Base-by-base conservation (phyloP, 2,888 invertebrate species). In the Ophion ventricosus region DNA sequence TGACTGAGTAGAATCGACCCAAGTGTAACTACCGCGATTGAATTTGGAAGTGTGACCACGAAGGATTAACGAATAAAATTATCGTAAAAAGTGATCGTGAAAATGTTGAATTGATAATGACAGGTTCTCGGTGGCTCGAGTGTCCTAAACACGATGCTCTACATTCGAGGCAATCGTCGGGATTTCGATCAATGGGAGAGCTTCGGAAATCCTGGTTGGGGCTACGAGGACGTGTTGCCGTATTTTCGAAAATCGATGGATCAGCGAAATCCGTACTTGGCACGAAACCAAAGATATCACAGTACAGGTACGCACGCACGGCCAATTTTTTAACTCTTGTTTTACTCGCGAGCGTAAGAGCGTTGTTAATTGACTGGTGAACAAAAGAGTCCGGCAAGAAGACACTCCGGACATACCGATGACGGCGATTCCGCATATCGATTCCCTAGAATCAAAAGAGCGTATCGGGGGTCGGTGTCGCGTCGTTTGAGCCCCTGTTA, bases 181-280 rank as follows among this genome's bases (percentile, higher is more conserved):
- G 98, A 98, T 93, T 99, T 95, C 91, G 97, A 98, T 92, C 95
- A 96, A 75, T 99, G 98, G 98, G 97, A 96, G 56, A 94, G 95
- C 0, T 94, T 96, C 43, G 98, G 98, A 0, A 98, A 98, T 92
- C 95, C 96, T 0, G 98, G 98, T 2, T 99, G 99, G 99, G 95
- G 96, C 0, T 98, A 95, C 92, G 96, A 97, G 76, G 96, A 97
- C 86, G 95, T 97, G 0, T 92, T 98, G 54, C 96, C 96, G 0
- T 98, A 98, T 90, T 98, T 98, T 92, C 96, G 96, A 91, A 98
- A 98, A 92, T 97, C 97, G 0, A 94, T 97, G 92, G 98, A 98
- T 92, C 98, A 98, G 93, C 94, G 97, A 86, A 98, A 97, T 92
- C 98, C 98, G 0, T 98, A 98, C 91, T 94, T 98, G 89, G 97